Percentiles rank a stretch among this genome's conserved stretches.
These are phyloP conservation scores for Physella acuta DNA, from an alignment of 1,140 invertebrate species.

Conservation along the genomic window DNA sequence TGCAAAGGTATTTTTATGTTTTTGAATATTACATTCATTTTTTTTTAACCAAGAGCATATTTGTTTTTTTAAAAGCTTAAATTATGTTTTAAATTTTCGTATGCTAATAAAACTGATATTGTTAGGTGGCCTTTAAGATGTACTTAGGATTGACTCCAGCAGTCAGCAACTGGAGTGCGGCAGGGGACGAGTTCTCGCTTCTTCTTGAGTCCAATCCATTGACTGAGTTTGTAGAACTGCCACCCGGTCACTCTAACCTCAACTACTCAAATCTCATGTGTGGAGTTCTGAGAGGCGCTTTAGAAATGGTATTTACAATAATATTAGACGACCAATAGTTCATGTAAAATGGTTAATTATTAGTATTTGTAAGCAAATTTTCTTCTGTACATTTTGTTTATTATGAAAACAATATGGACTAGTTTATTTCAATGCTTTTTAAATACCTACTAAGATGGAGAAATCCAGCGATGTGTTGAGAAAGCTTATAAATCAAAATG, in stretches of 20 bases:
- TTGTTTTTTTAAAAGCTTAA: background rate
- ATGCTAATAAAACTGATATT: background rate
- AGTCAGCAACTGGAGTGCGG: conserved; percentile 89
- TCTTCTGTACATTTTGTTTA: no score
- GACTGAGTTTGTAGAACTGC: conserved; percentile 98
- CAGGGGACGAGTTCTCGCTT: conserved; percentile 95
- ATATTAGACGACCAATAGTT: no score
- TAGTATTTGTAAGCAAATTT: no score
- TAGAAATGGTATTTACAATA: conserved; percentile 82
- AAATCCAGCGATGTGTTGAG: no score
- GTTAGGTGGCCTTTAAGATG: conserved; percentile 72
- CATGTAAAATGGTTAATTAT: no score
- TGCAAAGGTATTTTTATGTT: conserved; percentile 64
- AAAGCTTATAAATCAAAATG: no score
- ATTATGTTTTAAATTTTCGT: no score
- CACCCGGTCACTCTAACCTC: conserved; percentile 79
- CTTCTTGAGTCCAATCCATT: conserved; percentile 93
- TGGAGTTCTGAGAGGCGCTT: conserved; percentile 81
- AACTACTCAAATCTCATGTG: conserved; percentile 94
- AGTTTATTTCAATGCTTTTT: no score
- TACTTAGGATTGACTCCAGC: conserved; percentile 89
- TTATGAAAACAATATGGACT: no score
- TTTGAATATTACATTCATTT: background rate
- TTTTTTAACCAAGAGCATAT: background rate
- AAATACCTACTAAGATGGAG: no score